Evolutionary conservation across 1,140 invertebrate genomes (phyloP), one percentile per base, ranked within the genome.

Genomic region (Hestina assimilis): DNA sequence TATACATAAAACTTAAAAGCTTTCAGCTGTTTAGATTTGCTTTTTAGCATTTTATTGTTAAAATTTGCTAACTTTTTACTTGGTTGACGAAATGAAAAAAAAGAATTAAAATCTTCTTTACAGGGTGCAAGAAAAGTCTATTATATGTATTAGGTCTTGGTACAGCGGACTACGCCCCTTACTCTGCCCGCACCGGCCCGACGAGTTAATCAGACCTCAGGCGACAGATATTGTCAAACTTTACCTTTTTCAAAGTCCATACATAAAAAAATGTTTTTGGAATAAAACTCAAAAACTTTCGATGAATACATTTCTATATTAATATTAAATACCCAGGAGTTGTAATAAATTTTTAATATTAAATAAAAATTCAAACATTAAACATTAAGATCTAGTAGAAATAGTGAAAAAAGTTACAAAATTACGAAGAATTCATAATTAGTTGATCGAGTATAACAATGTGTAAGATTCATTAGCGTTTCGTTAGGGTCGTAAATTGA

Each of bases 131-230:
- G 53, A 66, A 53, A 72, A 75, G 67, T 76, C 75, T 75, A 77
- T 75, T 43, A 79, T 80, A 75, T 66, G 72, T 59, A 75, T 75
- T 72, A 75, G 46, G 59, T 63, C 59, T 61, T 41, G 52, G 55
- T 61, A 56, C 66, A 62, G 58, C 48, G 59, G n/a, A n/a, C n/a
- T n/a, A n/a, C 54, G 58, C 47, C 50, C 60, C 41, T 43, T 59
- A 43, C 58, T 58, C 53, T 55, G 43, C 53, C 59, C 51, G 56
- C 66, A 52, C 63, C 59, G 38, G 60, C 69, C 62, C 78, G 75
- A 83, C 74, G 77, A 80, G 79, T 83, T 85, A 85, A 85, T 85
- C 80, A 85, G 80, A 59, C 61, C 59, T 59, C 45, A 43, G 26
- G 42, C n/a, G 26, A 28, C 68, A 68, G 52, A 3, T 69, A 4